A percentile compares a stretch with the other conserved stretches of the same genome.
Evolutionary conservation across 2,113 vertebrate species (phyloP).

Genomic region (Periophthalmodon schlosseri): DNA sequence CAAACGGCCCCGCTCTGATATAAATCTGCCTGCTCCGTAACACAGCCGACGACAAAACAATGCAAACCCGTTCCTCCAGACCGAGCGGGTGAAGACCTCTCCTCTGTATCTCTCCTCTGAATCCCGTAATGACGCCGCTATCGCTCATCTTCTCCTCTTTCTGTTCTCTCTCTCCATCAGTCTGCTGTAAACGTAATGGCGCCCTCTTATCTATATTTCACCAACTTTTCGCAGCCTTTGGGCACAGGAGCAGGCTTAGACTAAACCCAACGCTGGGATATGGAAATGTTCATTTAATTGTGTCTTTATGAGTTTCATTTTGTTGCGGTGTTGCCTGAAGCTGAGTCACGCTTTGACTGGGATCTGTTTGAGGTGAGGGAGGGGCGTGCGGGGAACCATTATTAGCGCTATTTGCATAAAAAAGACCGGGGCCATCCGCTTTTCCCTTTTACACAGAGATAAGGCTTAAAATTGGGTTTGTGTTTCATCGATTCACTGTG

Average conservation of each 20-base stretch:
- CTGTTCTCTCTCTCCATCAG: conserved; percentile 24
- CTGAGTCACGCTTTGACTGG: conserved; percentile 21
- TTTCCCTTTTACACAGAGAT: conserved; percentile 21
- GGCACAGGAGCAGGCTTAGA: conserved; percentile 10
- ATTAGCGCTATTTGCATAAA: conserved; percentile 53
- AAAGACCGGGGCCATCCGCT: conserved; percentile 34
- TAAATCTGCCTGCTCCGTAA: not conserved
- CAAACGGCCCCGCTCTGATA: not conserved
- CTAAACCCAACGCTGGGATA: conserved; percentile 4
- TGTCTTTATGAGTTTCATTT: conserved; percentile 28
- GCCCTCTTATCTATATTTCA: conserved; percentile 16
- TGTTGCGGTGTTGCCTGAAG: conserved; percentile 26
- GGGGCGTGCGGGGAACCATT: conserved; percentile 44
- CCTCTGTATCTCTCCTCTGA: not conserved
- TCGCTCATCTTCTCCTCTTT: conserved; percentile 23
- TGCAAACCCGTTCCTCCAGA: not conserved
- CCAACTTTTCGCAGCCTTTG: conserved; percentile 20
- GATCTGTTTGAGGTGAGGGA: conserved; percentile 37
- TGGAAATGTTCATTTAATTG: conserved; percentile 20
- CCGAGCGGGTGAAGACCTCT: not conserved
- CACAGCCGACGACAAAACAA: not conserved
- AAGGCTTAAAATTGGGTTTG: conserved; percentile 42
- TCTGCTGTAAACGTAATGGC: conserved; percentile 32
- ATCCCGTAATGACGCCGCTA: conserved; percentile 37
- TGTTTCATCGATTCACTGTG: conserved; percentile 45